Base-by-base conservation (phyloP, 2,888 invertebrate genomes). In the Gymnocheta viridis region DNA sequence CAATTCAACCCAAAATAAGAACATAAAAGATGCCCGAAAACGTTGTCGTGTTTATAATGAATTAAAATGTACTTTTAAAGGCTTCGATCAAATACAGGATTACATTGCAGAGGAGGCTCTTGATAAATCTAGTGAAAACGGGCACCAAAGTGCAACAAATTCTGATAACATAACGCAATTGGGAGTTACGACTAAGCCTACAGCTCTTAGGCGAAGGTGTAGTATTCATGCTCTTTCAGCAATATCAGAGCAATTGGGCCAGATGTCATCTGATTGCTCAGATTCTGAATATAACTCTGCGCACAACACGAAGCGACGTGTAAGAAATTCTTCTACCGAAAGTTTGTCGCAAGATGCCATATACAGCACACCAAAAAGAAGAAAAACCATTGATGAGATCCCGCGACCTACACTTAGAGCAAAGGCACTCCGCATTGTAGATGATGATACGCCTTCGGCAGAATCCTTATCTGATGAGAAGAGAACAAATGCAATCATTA, bases 61-160 rank as follows among this genome's bases (percentile, higher is more conserved):
- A 49, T 73, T 87, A 22, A 73, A 79, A 10, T 86, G 86, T 22
- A 85, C 84, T 32, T 14, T 85, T 32, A 86, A 79, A n/a, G 87
- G 87, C 3, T 87, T 83, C 58, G 81, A 85, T 60, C 27, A 83
- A 6, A n/a, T 87, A n/a, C 14, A 60, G 1, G 82, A 86, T 60
- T 86, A 81, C 32, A 44, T 86, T n/a, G 27, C 56, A 2, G 32
- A 32, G n/a, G n/a, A 67, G 38, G 1, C 17, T 32, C 10, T 7
- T 1, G 29, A 58, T 2, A 32, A 10, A n/a, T 19, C 47, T 32
- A 17, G 3, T 29, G 32, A n/a, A 51, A 69, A 19, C 14, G 0
- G 2, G 5, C 7, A 24, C 27, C 2, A 6, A 41, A 19, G 19
- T 41, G 27, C 22, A 49, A 9, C 32, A 49, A 49, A 56, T n/a